Evolutionary conservation across 2,797 vertebrate genomes (phyloP).

Genomic region (Apodemus agrarius): DNA sequence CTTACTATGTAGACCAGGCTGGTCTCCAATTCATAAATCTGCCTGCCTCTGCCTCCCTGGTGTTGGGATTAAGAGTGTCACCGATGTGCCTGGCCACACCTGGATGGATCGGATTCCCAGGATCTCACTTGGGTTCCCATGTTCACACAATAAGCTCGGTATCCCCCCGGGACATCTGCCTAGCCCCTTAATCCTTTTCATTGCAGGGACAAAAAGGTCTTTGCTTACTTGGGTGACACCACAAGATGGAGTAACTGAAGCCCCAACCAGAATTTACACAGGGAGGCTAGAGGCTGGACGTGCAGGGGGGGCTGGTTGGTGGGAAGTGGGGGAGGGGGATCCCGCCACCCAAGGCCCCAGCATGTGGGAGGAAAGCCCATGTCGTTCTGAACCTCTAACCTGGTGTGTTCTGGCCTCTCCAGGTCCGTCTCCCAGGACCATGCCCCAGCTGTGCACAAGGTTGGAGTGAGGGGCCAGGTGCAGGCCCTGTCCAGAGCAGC

Average conservation of each 20-base stretch:
- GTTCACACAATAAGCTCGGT: neutral
- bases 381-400: conserved; percentile 18
- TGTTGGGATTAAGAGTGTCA: neutral
- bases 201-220: neutral
- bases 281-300: neutral
- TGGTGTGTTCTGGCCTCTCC: conserved; percentile 42
- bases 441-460: conserved; percentile 69
- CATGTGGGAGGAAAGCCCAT: rapidly evolving
- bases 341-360: neutral
- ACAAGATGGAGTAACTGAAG: neutral
- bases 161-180: no score
- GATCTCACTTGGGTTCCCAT: neutral
- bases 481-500: conserved; percentile 78
- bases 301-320: neutral
- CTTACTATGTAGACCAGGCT: neutral
- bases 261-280: no score
- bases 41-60: neutral
- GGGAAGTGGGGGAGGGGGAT: no score
- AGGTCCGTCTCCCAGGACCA: conserved; percentile 78
- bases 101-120: neutral
- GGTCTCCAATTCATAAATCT: neutral
- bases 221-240: neutral
- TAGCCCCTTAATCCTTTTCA: neutral
- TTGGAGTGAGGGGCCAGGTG: conserved; percentile 77
- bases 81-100: neutral